Conservation (phyloP, 2,888 invertebrate genomes). For the Leistus spinibarbis region DNA sequence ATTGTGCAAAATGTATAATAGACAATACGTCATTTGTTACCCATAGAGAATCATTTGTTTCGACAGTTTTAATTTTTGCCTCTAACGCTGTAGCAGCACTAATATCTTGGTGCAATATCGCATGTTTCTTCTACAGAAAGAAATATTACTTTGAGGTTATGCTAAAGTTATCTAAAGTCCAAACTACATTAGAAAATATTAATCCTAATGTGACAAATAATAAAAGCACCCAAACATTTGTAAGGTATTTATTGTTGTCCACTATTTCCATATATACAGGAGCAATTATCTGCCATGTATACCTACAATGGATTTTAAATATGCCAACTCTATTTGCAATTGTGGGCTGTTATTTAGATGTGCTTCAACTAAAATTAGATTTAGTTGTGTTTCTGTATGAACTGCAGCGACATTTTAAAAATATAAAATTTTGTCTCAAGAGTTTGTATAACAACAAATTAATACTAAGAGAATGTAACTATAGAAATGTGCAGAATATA, state of each 20-base stretch:
- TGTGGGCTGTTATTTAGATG: not conserved
- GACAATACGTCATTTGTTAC: not conserved
- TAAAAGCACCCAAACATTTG: not conserved
- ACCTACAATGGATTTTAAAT: not conserved
- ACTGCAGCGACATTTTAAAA: not conserved
- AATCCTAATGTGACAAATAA: not conserved
- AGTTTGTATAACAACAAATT: not conserved
- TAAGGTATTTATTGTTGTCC: not conserved
- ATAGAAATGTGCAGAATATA: not conserved
- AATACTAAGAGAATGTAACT: not conserved
- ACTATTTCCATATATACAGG: not conserved
- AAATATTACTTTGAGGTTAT: slow-evolving; percentile 5
- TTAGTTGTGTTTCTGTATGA: not conserved
- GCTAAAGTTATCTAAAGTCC: not conserved
- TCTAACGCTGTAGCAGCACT: not conserved
- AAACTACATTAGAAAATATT: not conserved
- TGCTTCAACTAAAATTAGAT: not conserved
- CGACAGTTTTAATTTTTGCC: not conserved
- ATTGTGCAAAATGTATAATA: not conserved
- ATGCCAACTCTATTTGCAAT: not conserved
- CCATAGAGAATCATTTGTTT: not conserved
- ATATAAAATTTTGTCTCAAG: not conserved
- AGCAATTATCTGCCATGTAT: not conserved
- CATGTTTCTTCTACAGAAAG: not conserved
- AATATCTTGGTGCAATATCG: not conserved